phyloP scores from a whole-genome alignment of 2,113 vertebrate genomes.

The Vanacampus margaritifer region DNA sequence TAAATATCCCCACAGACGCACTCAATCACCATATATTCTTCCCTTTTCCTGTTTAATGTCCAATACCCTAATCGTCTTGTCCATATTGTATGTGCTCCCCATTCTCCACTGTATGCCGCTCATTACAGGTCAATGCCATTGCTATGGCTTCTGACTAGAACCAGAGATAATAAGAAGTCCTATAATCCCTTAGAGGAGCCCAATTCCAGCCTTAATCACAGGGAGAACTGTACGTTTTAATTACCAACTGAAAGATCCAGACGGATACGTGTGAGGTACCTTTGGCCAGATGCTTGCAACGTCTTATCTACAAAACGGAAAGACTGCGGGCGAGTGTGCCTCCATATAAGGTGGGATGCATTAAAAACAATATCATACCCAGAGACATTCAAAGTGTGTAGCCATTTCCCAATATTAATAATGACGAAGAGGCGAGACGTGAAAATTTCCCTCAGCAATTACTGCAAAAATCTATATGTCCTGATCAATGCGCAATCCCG shows the following conservation, averaged over 20 bases:
- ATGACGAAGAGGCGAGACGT: constrained; percentile 70
- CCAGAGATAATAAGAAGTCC: constrained; percentile 67
- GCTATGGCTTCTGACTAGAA: constrained; percentile 56
- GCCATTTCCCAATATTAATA: constrained; percentile 76
- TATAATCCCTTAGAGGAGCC: constrained; percentile 68
- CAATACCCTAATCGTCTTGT: neutral
- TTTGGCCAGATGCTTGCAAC: constrained; percentile 36
- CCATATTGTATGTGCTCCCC: constrained; percentile 22
- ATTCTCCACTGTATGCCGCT: constrained; percentile 35
- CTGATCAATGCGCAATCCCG: constrained; percentile 78
- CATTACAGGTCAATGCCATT: constrained; percentile 56
- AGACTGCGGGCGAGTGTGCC: constrained; percentile 18
- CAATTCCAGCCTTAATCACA: constrained; percentile 70
- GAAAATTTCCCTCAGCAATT: constrained; percentile 75
- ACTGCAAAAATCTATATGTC: constrained; percentile 72
- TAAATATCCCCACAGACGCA: neutral
- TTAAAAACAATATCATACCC: constrained; percentile 59
- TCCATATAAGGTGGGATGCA: constrained; percentile 31
- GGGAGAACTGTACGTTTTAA: constrained; percentile 73
- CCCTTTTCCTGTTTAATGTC: neutral
- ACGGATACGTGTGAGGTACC: constrained; percentile 48
- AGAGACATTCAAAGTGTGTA: constrained; percentile 62
- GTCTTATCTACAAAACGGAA: constrained; percentile 49
- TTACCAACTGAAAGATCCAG: constrained; percentile 62
- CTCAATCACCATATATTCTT: neutral